Conservation (phyloP, 1,140 invertebrate species). For the Olivierus martensii region DNA sequence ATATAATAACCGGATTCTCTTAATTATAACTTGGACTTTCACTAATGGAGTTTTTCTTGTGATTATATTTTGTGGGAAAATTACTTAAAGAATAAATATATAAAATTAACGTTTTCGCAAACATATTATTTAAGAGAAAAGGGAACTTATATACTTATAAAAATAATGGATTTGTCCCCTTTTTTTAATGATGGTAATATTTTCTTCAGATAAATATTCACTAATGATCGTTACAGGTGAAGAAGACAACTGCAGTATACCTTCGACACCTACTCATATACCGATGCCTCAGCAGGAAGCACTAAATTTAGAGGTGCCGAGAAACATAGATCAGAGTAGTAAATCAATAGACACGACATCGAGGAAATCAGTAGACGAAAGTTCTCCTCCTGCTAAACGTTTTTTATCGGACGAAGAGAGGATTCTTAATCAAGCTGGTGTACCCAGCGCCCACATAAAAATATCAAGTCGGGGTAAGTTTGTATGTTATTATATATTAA, state of each 20-base stretch:
- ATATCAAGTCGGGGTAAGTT: conserved; percentile 69
- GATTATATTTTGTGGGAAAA: too few species aligned
- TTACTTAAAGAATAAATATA: too few species aligned
- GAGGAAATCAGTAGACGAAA: conserved; percentile 15
- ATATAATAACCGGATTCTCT: too few species aligned
- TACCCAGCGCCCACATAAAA: conserved; percentile 66
- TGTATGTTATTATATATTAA: background rate
- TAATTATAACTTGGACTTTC: too few species aligned
- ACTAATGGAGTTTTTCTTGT: too few species aligned
- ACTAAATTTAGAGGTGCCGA: conserved; percentile 38
- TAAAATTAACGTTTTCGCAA: too few species aligned
- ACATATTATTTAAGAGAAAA: too few species aligned
- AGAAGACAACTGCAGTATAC: conserved; percentile 22
- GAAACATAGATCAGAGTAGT: background rate
- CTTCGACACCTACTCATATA: conserved; percentile 16
- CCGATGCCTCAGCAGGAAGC: conserved; percentile 40
- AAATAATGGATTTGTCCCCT: too few species aligned
- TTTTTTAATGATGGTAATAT: too few species aligned
- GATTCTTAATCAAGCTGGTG: conserved; percentile 28
- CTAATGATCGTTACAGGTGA: conserved; percentile 14
- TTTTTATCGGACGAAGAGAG: conserved; percentile 33
- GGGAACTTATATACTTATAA: too few species aligned
- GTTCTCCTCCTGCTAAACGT: conserved; percentile 30
- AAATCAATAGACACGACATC: background rate
- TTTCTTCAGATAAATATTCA: too few species aligned